Conservation (phyloP, 2,888 invertebrate genomes). For the Ecliptopera silaceata region DNA sequence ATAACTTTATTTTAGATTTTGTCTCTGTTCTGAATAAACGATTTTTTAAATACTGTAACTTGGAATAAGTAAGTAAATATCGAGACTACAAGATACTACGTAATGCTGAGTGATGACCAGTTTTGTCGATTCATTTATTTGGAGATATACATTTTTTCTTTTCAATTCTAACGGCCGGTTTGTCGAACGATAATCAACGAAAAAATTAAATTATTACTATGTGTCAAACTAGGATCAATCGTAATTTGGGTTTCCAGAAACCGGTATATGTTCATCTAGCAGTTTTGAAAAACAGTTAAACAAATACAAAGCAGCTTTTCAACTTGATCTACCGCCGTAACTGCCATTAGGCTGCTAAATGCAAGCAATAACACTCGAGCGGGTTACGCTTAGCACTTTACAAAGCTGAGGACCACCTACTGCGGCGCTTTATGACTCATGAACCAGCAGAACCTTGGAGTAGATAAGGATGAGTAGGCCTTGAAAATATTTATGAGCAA, state of each 20-base stretch:
- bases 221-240: no score
- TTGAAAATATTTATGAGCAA: slow-evolving; percentile 7
- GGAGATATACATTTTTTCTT: no score
- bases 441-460: slow-evolving; percentile 9
- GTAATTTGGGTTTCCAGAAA: not conserved
- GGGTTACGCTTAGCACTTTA: slow-evolving; percentile 42
- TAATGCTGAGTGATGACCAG: no score
- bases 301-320: not conserved
- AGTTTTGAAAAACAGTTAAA: not conserved
- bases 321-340: slow-evolving; percentile 25
- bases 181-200: no score
- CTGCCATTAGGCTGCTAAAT: slow-evolving; percentile 45
- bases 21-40: no score
- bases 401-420: slow-evolving; percentile 38
- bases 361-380: slow-evolving; percentile 50
- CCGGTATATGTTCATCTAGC: not conserved
- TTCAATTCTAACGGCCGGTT: no score
- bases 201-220: no score
- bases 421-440: slow-evolving; percentile 32
- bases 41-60: no score
- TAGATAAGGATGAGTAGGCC: slow-evolving; percentile 3
- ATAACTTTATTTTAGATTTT: no score
- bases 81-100: no score
- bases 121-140: no score
- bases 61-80: no score